Base-by-base conservation (phyloP, 2,888 invertebrate genomes). In the Lycaena phlaeas region DNA sequence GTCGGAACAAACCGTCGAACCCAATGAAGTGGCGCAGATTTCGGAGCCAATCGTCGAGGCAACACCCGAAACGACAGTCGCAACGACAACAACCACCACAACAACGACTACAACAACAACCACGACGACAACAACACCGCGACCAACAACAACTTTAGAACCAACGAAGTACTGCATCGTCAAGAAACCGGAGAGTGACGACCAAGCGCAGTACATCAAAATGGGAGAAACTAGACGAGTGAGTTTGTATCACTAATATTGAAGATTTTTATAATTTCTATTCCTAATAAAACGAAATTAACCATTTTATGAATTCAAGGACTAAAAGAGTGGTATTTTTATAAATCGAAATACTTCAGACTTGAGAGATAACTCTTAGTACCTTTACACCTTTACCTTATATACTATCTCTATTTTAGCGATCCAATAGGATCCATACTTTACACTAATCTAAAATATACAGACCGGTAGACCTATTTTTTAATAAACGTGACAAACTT, bases 201-300 rank as follows among this genome's bases (percentile, higher is more conserved):
- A 93, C 69, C 65, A 78, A 48, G 74, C 81, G 50, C 94, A 95
- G 74, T 90, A 91, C 55, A 94, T 95, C 57, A 89, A 91, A 56
- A 94, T 94, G 84, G 94, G 94, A 37, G 92, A 92, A 58, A 93
- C 93, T 50, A 92, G 92, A 74, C 85, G 95, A 84, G 95, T 95
- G 75, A 89, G 89, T 82, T 44, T 46, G 41, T 47, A 47, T 45
- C n/a, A n/a, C n/a, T n/a, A n/a, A n/a, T n/a, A n/a, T n/a, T n/a
- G n/a, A n/a, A n/a, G n/a, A n/a, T n/a, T n/a, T n/a, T n/a, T n/a
- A n/a, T n/a, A n/a, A n/a, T n/a, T n/a, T n/a, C n/a, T n/a, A n/a
- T n/a, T n/a, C n/a, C n/a, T n/a, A n/a, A n/a, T n/a, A n/a, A n/a
- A n/a, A n/a, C n/a, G n/a, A n/a, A n/a, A n/a, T n/a, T n/a, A n/a